Evolutionary conservation across 2,888 invertebrate genomes (phyloP), one percentile per base, ranked within the genome.

Genomic region (Dusona sp.): DNA sequence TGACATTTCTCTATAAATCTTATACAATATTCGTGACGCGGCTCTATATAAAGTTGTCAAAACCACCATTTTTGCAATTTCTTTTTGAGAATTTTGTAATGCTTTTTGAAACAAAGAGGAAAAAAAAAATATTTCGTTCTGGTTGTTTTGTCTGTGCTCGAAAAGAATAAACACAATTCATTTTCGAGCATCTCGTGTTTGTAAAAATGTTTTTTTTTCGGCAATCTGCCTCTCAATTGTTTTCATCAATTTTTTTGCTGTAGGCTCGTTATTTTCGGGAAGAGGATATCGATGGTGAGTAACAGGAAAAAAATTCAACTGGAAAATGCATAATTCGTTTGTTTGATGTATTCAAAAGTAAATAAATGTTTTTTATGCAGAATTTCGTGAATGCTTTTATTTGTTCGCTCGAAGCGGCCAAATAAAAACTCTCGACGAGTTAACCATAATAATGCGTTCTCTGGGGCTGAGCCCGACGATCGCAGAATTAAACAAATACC

Each of bases 371-470:
- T 87, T 86, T 87, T 88, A 95, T 95, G 16, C 94, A 98, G 99
- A 99, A 94, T 99, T 98, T 94, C 97, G 98, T 92, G 99, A 99
- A 95, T 99, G 99, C 92, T 99, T 99, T 95, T 98, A 98, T 94
- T 95, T 99, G 79, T 99, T 98, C 93, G 98, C 99, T 0, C 95
- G 98, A 70, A 97, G 97, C 51, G 98, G 98, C 0, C 97, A 97
- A 94, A 98, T 99, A 78, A 97, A 97, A 25, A 97, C 97, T 0
- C 94, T 98, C 88, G 98, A 99, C 92, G 98, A 99, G 94, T 95
- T 99, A 84, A 98, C 98, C 0, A 97, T 98, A 0, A 98, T 99
- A 48, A 99, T 99, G 99, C 95, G 99, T 87, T 99, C 99, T 0
- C 95, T 99, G 9, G 99, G 98, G 0, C 96, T 98, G 95, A 98